A percentile compares a stretch with the other conserved stretches of the same genome.
Evolutionary conservation across 1,140 invertebrate species (phyloP).

Genomic region (Sycophaga agraensis): DNA sequence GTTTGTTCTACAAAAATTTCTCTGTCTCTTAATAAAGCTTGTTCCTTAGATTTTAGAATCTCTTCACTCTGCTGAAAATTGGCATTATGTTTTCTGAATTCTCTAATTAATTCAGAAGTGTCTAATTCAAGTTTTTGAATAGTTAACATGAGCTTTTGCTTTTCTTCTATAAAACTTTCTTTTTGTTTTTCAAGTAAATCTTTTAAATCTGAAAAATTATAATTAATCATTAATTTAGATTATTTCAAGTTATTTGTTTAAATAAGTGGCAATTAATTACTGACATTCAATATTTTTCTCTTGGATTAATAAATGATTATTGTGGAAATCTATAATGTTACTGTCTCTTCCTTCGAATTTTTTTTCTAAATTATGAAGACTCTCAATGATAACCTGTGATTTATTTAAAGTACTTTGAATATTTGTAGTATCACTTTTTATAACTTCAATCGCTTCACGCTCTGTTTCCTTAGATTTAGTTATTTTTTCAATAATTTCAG

Average conservation of each 20-base stretch:
- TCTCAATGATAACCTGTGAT: slow-evolving; percentile 38
- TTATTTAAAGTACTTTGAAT: slow-evolving; percentile 44
- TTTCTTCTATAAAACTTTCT: slow-evolving; percentile 36
- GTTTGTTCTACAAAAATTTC: slow-evolving; percentile 48
- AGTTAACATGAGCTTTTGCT: slow-evolving; percentile 40
- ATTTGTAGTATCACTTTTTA: slow-evolving; percentile 41
- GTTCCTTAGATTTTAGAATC: slow-evolving; percentile 39
- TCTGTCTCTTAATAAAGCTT: slow-evolving; percentile 42
- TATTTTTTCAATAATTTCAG: slow-evolving; percentile 47
- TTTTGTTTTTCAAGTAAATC: slow-evolving; percentile 42
- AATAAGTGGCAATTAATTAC: neutral
- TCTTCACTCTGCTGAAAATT: slow-evolving; percentile 40
- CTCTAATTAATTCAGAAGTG: slow-evolving; percentile 33
- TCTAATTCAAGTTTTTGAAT: slow-evolving; percentile 41
- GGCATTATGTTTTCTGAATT: slow-evolving; percentile 43
- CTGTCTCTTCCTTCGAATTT: slow-evolving; percentile 39
- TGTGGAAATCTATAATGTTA: slow-evolving; percentile 34
- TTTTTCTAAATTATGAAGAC: slow-evolving; percentile 38
- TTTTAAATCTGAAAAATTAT: slow-evolving; percentile 40
- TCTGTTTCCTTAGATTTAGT: slow-evolving; percentile 47
- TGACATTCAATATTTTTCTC: slow-evolving; percentile 46
- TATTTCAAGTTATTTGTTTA: no score
- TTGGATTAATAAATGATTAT: slow-evolving; percentile 40
- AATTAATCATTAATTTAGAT: neutral
- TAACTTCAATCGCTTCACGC: slow-evolving; percentile 40